phyloP scores from a whole-genome alignment of 2,113 vertebrate species.

The Junco hyemalis region DNA sequence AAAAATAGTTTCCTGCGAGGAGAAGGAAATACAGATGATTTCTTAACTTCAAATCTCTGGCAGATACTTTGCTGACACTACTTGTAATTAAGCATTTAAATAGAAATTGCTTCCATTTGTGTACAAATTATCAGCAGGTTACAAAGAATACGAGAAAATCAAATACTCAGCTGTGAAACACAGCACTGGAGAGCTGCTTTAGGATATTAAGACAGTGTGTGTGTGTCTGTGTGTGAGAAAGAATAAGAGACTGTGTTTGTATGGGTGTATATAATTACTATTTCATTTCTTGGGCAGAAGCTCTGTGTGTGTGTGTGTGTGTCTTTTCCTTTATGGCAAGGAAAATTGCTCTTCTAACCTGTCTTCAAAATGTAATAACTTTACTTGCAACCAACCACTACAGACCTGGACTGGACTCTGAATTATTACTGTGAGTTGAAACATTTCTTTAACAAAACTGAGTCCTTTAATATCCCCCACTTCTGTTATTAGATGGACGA shows the following conservation, averaged over 20 bases:
- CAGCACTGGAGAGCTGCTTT: not conserved
- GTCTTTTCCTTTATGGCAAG: conserved; percentile 40
- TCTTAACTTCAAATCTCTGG: not conserved
- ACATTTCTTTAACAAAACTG: conserved; percentile 81
- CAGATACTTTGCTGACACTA: not conserved
- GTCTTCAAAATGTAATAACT: conserved; percentile 82
- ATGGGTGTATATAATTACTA: not conserved
- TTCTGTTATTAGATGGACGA: conserved; percentile 83
- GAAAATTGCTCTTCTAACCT: conserved; percentile 80
- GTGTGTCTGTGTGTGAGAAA: not conserved
- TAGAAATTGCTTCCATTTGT: not conserved
- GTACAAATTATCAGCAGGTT: not conserved
- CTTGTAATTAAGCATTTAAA: conserved; percentile 1
- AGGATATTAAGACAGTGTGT: not conserved
- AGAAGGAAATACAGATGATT: not conserved
- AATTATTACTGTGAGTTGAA: conserved; percentile 79
- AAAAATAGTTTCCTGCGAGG: not conserved
- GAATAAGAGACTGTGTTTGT: not conserved
- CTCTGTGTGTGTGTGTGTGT: not conserved
- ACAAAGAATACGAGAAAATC: not conserved
- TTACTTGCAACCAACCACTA: conserved; percentile 75
- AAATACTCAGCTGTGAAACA: not conserved
- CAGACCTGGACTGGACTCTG: conserved; percentile 72
- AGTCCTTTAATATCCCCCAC: conserved; percentile 85
- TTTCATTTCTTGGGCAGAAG: conserved; percentile 26